A percentile compares a stretch with the other conserved stretches of the same genome.
phyloP scores from a whole-genome alignment of 2,113 vertebrate species.

The Noctilio leporinus region DNA sequence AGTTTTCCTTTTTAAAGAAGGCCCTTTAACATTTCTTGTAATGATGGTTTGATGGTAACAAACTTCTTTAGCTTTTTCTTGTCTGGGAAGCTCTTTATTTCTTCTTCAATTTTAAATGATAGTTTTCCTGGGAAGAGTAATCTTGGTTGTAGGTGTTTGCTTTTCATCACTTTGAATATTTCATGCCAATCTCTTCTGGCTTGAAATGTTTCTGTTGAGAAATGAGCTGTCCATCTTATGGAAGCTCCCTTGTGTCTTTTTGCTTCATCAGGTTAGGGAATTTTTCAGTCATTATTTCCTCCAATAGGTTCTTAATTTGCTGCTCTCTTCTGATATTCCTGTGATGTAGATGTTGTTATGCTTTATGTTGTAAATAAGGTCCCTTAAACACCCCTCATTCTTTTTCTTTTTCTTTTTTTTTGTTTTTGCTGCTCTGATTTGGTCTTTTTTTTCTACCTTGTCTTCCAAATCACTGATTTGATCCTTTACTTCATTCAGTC shows the following conservation, averaged over 20 bases:
- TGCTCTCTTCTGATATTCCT: too few species aligned
- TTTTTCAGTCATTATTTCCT: too few species aligned
- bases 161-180: too few species aligned
- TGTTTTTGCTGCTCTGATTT: not conserved
- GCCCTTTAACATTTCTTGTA: not conserved
- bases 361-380: not conserved
- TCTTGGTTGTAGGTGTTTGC: too few species aligned
- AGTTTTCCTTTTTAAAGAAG: not conserved
- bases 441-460: not conserved
- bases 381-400: not conserved
- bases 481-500: not conserved
- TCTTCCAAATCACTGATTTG: not conserved
- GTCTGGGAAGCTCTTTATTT: too few species aligned
- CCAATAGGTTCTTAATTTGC: too few species aligned
- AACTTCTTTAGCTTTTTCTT: not conserved
- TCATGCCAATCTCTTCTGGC: too few species aligned
- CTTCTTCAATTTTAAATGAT: too few species aligned
- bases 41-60: not conserved
- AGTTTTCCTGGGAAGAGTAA: too few species aligned
- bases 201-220: too few species aligned
- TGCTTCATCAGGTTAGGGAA: not conserved
- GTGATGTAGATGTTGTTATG: too few species aligned
- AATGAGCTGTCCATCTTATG: too few species aligned
- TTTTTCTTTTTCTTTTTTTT: not conserved
- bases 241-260: not conserved